phyloP scores from a whole-genome alignment of 2,888 invertebrate genomes.

The Dicyrtoma fusca region DNA sequence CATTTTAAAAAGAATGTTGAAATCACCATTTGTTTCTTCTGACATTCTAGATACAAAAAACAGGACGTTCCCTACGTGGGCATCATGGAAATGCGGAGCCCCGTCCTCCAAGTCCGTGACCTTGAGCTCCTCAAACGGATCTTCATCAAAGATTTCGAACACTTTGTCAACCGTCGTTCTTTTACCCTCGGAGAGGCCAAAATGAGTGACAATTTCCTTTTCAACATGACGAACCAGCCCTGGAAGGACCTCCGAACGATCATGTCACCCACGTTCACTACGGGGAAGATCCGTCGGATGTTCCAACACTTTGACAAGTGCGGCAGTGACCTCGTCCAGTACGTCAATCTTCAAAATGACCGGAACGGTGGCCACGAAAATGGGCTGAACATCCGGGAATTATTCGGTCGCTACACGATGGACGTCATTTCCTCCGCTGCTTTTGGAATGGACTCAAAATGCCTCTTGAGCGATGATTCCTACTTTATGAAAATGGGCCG shows the following conservation, averaged over 20 bases:
- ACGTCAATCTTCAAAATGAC: background rate
- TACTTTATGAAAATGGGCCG: slow-evolving; percentile 58
- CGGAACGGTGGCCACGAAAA: background rate
- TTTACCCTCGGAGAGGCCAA: slow-evolving; percentile 10
- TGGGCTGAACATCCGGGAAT: slow-evolving; percentile 42
- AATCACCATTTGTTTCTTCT: too few species aligned
- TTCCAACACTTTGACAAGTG: slow-evolving; percentile 46
- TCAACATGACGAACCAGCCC: slow-evolving; percentile 13
- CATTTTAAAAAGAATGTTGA: too few species aligned
- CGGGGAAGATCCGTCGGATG: slow-evolving; percentile 41
- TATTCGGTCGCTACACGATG: slow-evolving; percentile 52
- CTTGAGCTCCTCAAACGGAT: slow-evolving; percentile 17
- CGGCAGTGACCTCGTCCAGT: too few species aligned
- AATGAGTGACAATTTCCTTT: background rate
- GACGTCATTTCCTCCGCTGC: slow-evolving; percentile 60
- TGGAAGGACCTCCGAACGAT: slow-evolving; percentile 47
- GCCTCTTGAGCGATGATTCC: slow-evolving; percentile 59
- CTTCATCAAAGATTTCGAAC: slow-evolving; percentile 28
- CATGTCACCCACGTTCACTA: slow-evolving; percentile 49
- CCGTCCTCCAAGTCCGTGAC: slow-evolving; percentile 16
- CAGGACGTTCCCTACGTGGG: slow-evolving; percentile 24
- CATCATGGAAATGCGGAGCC: slow-evolving; percentile 3
- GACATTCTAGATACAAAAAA: too few species aligned
- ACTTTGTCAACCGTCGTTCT: slow-evolving; percentile 20
- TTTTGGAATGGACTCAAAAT: slow-evolving; percentile 61